Conservation (phyloP, 2,888 invertebrate genomes). For the Acanthopleura granulata region DNA sequence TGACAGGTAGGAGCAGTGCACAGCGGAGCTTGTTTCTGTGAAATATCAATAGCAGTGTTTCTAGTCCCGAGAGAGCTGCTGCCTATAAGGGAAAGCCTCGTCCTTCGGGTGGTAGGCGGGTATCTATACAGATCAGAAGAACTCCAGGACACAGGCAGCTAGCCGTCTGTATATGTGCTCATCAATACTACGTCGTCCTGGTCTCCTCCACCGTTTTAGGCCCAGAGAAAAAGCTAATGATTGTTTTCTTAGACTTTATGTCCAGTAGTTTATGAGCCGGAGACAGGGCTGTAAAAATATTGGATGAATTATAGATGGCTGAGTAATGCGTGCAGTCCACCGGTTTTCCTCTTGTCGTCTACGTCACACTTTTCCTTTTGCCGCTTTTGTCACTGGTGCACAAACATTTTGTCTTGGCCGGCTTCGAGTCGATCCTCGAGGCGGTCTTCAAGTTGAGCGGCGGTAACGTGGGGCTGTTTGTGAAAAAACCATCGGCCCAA, state of each 20-base stretch:
- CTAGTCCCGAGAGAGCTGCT: too few relatives aligned
- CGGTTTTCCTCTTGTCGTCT: not conserved
- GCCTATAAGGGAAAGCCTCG: too few relatives aligned
- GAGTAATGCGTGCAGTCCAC: not conserved
- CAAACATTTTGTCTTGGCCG: slow-evolving; percentile 17
- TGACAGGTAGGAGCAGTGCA: too few relatives aligned
- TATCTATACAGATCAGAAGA: too few relatives aligned
- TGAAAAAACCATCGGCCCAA: not conserved
- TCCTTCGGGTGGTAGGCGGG: too few relatives aligned
- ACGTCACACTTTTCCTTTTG: not conserved
- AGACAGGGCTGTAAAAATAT: slow-evolving; percentile 17
- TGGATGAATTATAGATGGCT: slow-evolving; percentile 16
- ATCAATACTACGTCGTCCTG: too few relatives aligned
- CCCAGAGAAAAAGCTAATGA: not conserved
- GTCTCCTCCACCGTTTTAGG: not conserved
- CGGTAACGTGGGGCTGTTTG: not conserved
- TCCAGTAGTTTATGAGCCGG: not conserved
- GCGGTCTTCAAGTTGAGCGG: not conserved
- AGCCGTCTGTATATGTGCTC: too few relatives aligned
- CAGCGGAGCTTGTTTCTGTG: too few relatives aligned
- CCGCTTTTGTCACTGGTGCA: slow-evolving; percentile 13
- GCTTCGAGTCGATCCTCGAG: not conserved
- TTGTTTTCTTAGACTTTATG: slow-evolving; percentile 18
- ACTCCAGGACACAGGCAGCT: too few relatives aligned
- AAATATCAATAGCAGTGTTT: too few relatives aligned